Evolutionary conservation across 1,140 invertebrate species (phyloP).

Genomic region (Conus betulinus): DNA sequence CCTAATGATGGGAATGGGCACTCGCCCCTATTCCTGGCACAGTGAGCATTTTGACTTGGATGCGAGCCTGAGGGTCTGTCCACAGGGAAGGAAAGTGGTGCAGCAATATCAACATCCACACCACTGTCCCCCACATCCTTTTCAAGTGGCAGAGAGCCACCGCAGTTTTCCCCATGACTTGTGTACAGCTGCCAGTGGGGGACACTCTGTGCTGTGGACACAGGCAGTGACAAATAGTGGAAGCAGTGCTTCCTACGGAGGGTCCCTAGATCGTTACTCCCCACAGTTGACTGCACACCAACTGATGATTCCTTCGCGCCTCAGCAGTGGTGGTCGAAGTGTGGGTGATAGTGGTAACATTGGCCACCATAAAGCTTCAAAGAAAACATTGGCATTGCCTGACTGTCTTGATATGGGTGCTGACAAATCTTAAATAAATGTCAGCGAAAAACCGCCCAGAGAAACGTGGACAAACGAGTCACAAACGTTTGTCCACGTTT

Average conservation of each 20-base stretch:
- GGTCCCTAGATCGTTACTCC: slow-evolving; percentile 50
- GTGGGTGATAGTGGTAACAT: slow-evolving; percentile 61
- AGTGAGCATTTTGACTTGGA: slow-evolving; percentile 72
- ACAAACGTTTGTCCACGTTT: too few relatives aligned
- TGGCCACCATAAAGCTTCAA: slow-evolving; percentile 63
- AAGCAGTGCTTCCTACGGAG: slow-evolving; percentile 37
- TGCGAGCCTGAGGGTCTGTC: background rate
- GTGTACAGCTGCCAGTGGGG: slow-evolving; percentile 9
- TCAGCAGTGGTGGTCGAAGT: slow-evolving; percentile 65
- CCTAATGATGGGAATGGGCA: slow-evolving; percentile 53
- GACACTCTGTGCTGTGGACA: slow-evolving; percentile 48
- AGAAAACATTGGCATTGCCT: slow-evolving; percentile 68
- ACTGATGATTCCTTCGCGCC: slow-evolving; percentile 65
- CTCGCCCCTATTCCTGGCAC: slow-evolving; percentile 71
- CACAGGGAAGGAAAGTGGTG: background rate
- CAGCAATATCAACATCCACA: slow-evolving; percentile 26
- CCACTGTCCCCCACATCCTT: slow-evolving; percentile 8
- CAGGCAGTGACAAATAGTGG: slow-evolving; percentile 53
- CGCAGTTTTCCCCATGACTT: slow-evolving; percentile 47
- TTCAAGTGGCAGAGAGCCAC: slow-evolving; percentile 57
- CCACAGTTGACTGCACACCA: slow-evolving; percentile 58
- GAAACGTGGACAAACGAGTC: too few relatives aligned
- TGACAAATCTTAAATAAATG: too few relatives aligned
- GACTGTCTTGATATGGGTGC: background rate
- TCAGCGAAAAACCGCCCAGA: too few relatives aligned